Base-by-base conservation (phyloP, 1,140 invertebrate species). In the Reticulitermes speratus region DNA sequence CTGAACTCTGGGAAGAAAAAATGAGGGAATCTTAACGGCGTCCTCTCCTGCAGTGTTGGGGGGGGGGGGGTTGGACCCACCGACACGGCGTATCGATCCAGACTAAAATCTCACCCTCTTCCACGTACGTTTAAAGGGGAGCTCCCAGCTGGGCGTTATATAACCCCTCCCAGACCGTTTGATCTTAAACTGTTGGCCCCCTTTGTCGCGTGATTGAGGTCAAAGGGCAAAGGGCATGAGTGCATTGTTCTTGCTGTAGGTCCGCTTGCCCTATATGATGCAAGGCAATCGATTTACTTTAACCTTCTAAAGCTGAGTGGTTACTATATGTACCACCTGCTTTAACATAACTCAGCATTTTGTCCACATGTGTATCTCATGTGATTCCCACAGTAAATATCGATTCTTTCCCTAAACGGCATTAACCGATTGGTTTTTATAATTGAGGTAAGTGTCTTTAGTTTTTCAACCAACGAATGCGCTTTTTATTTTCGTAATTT, bases 181-280 rank as follows among this genome's bases (percentile, higher is more conserved):
- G n/a, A 75, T 30, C 25, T 30, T 75, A 75, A 75, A 75, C 25
- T 75, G 65, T 75, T 7, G 65, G 65, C 25, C n/a, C 38, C 65
- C 25, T 75, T 30, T 75, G n/a, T 75, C n/a, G n/a, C n/a, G n/a
- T 75, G n/a, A 75, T 75, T 75, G n/a, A 75, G 65, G 65, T 75
- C 25, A 75, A 75, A 75, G 65, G n/a, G 65, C n/a, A 6, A 75
- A 30, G 65, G 65, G 6, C 65, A 59, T 23, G 55, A 8, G 6
- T 59, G 55, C 55, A 30, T 30, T 30, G 65, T n/a, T 25, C 25
- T 75, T 75, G 65, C 12, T 30, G 9, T 30, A 30, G 38, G 38
- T 5, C 38, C 5, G 38, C n/a, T 30, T 75, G n/a, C 25, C 65
- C 65, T 30, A 75, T 30, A 75, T 75, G n/a, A 75, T 75, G 21